phyloP scores from a whole-genome alignment of 2,797 vertebrate genomes.

The Tapirus indicus region DNA sequence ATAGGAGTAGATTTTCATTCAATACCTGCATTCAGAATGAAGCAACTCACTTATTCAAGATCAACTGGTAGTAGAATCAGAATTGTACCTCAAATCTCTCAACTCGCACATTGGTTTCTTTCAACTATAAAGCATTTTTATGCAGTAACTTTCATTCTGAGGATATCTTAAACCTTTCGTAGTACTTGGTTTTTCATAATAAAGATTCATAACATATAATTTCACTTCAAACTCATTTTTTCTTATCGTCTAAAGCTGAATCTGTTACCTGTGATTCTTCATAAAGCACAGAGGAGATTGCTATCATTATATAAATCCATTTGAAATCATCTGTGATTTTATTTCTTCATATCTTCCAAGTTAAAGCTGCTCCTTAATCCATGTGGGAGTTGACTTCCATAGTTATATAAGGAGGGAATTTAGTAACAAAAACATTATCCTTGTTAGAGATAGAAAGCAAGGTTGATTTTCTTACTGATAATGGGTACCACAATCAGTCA shows the following conservation, averaged over 20 bases:
- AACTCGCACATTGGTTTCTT: background rate
- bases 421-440: background rate
- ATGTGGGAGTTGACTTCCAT: background rate
- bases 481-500: background rate
- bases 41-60: background rate
- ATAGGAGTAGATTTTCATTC: background rate
- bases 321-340: background rate
- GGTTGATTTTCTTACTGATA: background rate
- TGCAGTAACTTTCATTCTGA: background rate
- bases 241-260: background rate
- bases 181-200: background rate
- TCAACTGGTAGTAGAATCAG: background rate
- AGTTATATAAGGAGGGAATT: background rate
- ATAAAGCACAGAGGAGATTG: background rate
- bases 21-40: background rate
- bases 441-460: background rate
- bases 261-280: background rate
- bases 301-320: background rate
- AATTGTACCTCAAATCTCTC: conserved; percentile 1
- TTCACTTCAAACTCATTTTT: background rate
- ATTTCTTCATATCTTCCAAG: background rate
- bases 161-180: background rate
- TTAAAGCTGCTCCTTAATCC: background rate
- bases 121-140: background rate
- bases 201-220: background rate